Percentiles rank a stretch among this genome's conserved stretches.
phyloP scores from a whole-genome alignment of 1,140 invertebrate genomes.

The Nephila pilipes region DNA sequence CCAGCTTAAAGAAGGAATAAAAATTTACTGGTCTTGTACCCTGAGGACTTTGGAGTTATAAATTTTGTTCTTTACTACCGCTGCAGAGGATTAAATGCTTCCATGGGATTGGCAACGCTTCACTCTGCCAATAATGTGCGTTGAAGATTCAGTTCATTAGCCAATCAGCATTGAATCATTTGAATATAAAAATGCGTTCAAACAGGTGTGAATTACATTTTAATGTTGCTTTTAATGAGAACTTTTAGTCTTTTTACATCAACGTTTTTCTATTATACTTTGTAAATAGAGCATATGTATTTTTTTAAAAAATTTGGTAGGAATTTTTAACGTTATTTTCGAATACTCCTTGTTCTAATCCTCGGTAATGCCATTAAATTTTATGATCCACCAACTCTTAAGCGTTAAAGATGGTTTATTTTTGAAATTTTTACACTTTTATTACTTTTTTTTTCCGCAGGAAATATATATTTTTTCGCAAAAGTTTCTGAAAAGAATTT shows the following conservation, averaged over 20 bases:
- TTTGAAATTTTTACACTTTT: neutral
- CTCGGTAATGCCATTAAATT: constrained; percentile 49
- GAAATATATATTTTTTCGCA: neutral
- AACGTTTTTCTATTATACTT: neutral
- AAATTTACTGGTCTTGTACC: constrained; percentile 37
- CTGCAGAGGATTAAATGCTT: neutral
- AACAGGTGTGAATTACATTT: neutral
- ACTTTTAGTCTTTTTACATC: neutral
- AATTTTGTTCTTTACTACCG: constrained; percentile 25
- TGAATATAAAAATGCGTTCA: constrained; percentile 1
- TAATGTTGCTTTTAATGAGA: neutral
- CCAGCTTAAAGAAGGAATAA: neutral
- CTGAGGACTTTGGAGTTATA: neutral
- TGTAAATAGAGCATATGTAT: neutral
- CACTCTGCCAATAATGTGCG: constrained; percentile 19
- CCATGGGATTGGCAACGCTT: constrained; percentile 5
- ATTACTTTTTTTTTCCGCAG: neutral
- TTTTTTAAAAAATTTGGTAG: neutral
- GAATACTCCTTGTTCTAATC: neutral
- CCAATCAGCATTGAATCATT: neutral
- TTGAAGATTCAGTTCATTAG: neutral
- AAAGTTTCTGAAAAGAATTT: constrained; percentile 24
- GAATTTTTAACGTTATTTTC: neutral
- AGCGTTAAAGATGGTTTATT: constrained; percentile 23
- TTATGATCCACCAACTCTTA: constrained; percentile 41